Evolutionary conservation across 2,888 invertebrate genomes (phyloP), one percentile per base, ranked within the genome.

Genomic region (Mimumesa dahlbomi): DNA sequence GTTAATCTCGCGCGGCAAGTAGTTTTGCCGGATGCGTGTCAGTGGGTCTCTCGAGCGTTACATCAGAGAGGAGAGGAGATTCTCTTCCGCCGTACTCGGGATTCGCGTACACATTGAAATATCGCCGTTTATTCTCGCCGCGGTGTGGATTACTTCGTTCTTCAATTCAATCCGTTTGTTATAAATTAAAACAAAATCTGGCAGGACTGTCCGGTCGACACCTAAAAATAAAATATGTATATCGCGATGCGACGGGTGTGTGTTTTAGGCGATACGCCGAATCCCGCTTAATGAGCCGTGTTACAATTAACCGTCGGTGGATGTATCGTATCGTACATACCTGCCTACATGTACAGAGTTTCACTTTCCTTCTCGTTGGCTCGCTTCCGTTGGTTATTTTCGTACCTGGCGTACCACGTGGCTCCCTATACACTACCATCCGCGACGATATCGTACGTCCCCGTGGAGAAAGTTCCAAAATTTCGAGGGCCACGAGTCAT

Each of bases 11-110:
- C 34, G 54, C 56, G 66, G 56, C 45, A 53, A 66, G 61, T 52
- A 69, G 59, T 67, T 21, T 40, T 38, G 46, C 40, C 34, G 74
- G 73, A 85, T 83, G 83, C 86, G 73, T 85, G 86, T 84, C 82
- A 86, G 85, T 87, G 79, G 85, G 83, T 75, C 82, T 82, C 64
- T 53, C 67, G 67, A 77, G 77, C 62, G 80, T 85, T 84, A 85
- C 85, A 82, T 87, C 84, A 87, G 79, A 62, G 70, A 71, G 72
- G 75, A 83, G 66, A 72, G 68, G 63, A 53, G 84, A 87, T 85
- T 85, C 86, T 84, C 85, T 87, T 87, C 85, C 85, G 82, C 84
- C 69, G 45, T 16, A 31, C 56, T 45, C 38, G 43, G n/a, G 53
- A 72, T 73, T 65, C 57, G 40, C 58, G 29, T 25, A 34, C 13